Base-by-base conservation (phyloP, 1,140 invertebrate species). In the Holotrichia oblita region DNA sequence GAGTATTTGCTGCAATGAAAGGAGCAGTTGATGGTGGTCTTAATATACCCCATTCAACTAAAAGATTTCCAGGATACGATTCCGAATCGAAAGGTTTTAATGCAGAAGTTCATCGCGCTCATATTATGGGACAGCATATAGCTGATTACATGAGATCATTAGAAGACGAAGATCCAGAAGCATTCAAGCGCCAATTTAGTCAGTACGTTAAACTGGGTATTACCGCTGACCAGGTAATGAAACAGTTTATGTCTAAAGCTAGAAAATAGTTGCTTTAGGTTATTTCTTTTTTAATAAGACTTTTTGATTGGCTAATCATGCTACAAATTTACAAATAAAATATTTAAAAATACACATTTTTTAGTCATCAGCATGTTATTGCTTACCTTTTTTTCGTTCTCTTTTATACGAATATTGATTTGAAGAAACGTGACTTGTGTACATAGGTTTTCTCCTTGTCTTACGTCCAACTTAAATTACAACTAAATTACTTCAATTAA, bases 1-100 rank as follows among this genome's bases (percentile, higher is more conserved):
- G 97, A 85, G 93, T 99, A 40, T 99, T 99, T 86, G 99, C 97
- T 81, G 98, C 96, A 22, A 96, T 99, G 95, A 99, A 99, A 88
- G 99, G 99, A 82, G 98, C 98, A 82, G 97, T 97, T 81, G 99
- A 99, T 91, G 99, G 98, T 83, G 99, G 99, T 76, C 89, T 99
- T 3, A 98, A 99, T 87, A 98, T 99, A 85, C 98, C 99, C 79
- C 98, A 99, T 89, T 98, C 97, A 81, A 94, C 94, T 73, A 99
- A 99, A 87, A 91, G 99, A 82, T 99, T 99, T 91, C 98, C 98
- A 80, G 99, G 99, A 69, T 99, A 96, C 86, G 96, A 99, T 88
- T 91, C 91, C 44, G 98, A 99, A 87, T 89, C 90, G 6, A 98
- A 99, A 87, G 92, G 93, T 83, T 98, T 99, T 89, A 96, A 98